Conservation (phyloP, 1,140 invertebrate genomes). For the Aricia agestis region DNA sequence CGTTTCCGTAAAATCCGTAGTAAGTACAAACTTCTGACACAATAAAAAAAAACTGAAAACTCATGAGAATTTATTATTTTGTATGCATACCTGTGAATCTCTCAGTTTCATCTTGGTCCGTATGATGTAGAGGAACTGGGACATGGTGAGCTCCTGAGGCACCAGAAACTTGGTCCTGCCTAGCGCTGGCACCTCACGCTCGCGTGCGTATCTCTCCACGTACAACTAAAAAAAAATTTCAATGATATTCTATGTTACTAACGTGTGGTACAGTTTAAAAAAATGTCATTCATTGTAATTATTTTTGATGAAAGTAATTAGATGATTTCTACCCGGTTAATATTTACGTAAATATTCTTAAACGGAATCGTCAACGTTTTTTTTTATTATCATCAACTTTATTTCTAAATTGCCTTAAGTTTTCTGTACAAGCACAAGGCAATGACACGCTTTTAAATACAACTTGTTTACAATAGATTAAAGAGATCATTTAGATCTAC, state of each 20-base stretch:
- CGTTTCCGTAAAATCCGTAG: too few relatives aligned
- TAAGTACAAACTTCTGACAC: too few relatives aligned
- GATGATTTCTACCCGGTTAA: too few relatives aligned
- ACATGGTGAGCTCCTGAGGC: constrained; percentile 85
- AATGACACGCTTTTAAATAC: constrained; percentile 22
- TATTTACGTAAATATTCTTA: too few relatives aligned
- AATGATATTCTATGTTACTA: too few relatives aligned
- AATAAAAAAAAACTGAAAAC: too few relatives aligned
- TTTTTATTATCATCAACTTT: neutral
- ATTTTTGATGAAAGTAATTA: too few relatives aligned
- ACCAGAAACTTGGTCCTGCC: constrained; percentile 86
- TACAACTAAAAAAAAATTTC: constrained; percentile 79
- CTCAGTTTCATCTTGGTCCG: constrained; percentile 65
- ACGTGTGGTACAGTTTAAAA: neutral
- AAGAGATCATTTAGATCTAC: constrained; percentile 10
- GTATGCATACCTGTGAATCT: constrained; percentile 53
- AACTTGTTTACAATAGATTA: constrained; percentile 9
- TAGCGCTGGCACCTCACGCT: constrained; percentile 80
- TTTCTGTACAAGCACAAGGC: neutral
- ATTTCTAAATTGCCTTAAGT: neutral
- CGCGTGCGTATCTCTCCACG: constrained; percentile 81
- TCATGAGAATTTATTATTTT: too few relatives aligned
- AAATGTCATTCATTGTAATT: too few relatives aligned
- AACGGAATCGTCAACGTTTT: too few relatives aligned
- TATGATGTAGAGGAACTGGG: constrained; percentile 80